Conservation (phyloP, 2,113 vertebrate species). For the Balaeniceps rex region DNA sequence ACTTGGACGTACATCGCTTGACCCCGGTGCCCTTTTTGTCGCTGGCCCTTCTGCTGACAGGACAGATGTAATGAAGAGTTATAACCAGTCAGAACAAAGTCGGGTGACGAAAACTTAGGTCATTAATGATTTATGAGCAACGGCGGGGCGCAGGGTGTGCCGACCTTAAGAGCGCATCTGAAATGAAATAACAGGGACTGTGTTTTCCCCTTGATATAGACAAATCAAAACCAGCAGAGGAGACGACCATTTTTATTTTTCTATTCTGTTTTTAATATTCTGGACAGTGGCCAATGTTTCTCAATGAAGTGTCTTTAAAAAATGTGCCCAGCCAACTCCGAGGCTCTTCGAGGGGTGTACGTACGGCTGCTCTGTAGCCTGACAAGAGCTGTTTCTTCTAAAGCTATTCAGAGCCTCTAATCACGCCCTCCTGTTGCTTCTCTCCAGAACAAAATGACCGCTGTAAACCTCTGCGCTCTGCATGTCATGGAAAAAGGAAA, state of each 20-base stretch:
- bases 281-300: not conserved
- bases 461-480: not conserved
- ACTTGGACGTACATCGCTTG: not conserved
- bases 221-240: not conserved
- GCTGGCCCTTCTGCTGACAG: not conserved
- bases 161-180: not conserved
- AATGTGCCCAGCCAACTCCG: not conserved
- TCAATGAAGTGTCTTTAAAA: not conserved
- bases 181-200: not conserved
- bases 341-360: not conserved
- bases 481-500: not conserved
- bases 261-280: not conserved
- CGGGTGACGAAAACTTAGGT: not conserved
- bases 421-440: not conserved
- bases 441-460: not conserved
- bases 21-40: not conserved
- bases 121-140: not conserved
- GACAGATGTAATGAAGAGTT: not conserved
- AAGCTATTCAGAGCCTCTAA: not conserved
- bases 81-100: not conserved
- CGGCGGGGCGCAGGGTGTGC: not conserved
- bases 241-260: not conserved
- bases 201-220: not conserved
- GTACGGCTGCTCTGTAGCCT: not conserved
- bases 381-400: not conserved